Base-by-base conservation (phyloP, 2,113 vertebrate species). In the Rhegmatorhina hoffmannsi region DNA sequence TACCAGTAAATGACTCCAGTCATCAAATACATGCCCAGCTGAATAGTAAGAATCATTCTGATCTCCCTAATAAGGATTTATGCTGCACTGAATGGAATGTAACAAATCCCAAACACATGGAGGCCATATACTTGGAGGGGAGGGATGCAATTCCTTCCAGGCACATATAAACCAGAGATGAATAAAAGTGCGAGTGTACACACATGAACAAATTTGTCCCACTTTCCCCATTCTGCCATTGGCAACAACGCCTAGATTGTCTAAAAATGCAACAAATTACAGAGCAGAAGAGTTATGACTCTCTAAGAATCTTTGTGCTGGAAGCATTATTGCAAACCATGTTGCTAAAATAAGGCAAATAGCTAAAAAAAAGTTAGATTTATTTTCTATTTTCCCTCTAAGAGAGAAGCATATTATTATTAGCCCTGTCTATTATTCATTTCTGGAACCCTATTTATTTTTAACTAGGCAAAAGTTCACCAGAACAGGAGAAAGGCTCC, bases 91-190 rank as follows among this genome's bases (percentile, higher is more conserved):
- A 68, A 43, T 60, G 86, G 55, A 90, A 74, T 15, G n/a, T 50
- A 86, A 83, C 84, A 94, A 80, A 95, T 76, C 53, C 47, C 88
- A 84, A 90, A 75, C 69, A 84, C 60, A 56, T 20, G 31, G 68
- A 86, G 44, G 56, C 70, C 67, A 72, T 43, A 84, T 12, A 58
- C 29, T 81, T 68, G 40, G 25, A 89, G 11, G 28, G 64, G 31
- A 84, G 36, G 13, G 73, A 89, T 60, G 29, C 31, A 50, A 88
- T 89, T 90, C 79, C 76, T 92, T 91, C 82, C 73, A 94, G 52
- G 36, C 0, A 0, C 14, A 2, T 21, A 55, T 20, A 63, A 90
- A 75, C 11, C 68, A 79, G 46, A 94, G 47, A 94, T 55, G 36
- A 93, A 90, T 73, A 69, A 69, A 84, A 95, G 33, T 53, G 31